Evolutionary conservation across 2,888 invertebrate species (phyloP), one percentile per base, ranked within the genome.

Genomic region (Cactoblastis cactorum): DNA sequence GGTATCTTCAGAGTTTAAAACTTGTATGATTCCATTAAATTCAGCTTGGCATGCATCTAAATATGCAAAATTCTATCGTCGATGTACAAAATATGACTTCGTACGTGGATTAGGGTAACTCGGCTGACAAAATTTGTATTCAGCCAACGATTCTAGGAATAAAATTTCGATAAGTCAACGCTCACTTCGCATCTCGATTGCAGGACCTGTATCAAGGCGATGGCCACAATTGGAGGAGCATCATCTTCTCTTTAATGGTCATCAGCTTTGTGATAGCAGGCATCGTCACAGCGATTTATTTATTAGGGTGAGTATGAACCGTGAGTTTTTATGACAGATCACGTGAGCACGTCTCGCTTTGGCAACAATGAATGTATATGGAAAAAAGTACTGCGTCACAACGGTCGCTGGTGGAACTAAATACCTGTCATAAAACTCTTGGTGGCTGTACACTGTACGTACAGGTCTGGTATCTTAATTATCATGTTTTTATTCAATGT

Each of bases 171-270:
- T 34, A 49, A 43, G 22, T 37, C 41, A 33, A n/a, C 19, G 19
- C 41, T 34, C 2, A 22, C 32, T 49, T 19, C 33, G 11, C n/a
- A 32, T 9, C 47, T 61, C 63, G 58, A 61, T 80, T 90, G 46
- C 89, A 95, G 95, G 95, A 95, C 82, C 92, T 96, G 80, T 94
- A 95, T 80, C 91, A 92, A 61, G 94, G 92, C 65, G 95, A 95
- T 82, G 95, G 96, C 59, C 95, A 96, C 91, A 96, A 96, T 83
- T 96, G 96, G 96, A 93, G 94, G 82, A 96, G 96, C 80, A 95
- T 96, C 76, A 91, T 96, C 79, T 95, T 96, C 83, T 95, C 96
- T 59, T 91, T 96, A 79, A 91, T 96, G 90, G 96, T 96, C 80
- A 96, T 96, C 87, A 93, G 95, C 80, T 92, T 94, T 85, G 96